A percentile compares a stretch with the other conserved stretches of the same genome.
Conservation (phyloP, 1,140 invertebrate species). For the Popillia japonica region DNA sequence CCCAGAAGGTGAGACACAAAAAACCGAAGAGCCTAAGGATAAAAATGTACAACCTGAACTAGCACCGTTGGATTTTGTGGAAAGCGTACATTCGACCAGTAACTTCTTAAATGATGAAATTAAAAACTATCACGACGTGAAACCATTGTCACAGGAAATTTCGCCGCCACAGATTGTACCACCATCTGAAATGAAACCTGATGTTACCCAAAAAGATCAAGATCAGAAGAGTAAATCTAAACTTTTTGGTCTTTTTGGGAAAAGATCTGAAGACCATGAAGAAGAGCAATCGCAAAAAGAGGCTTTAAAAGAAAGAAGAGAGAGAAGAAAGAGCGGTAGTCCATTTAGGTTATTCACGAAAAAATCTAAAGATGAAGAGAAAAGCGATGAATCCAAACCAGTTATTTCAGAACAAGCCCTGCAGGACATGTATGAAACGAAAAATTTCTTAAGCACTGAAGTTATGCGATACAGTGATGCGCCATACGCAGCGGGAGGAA, state of each 20-base stretch:
- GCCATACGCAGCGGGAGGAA: neutral
- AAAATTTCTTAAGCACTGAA: slow-evolving; percentile 50
- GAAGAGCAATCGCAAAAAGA: slow-evolving; percentile 13
- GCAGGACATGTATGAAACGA: slow-evolving; percentile 48
- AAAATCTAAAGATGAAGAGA: slow-evolving; percentile 37
- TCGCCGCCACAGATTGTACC: neutral
- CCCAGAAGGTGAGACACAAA: neutral
- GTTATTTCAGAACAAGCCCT: slow-evolving; percentile 42
- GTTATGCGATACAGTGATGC: slow-evolving; percentile 36
- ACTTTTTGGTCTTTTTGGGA: slow-evolving; percentile 43
- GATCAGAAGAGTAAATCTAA: slow-evolving; percentile 34
- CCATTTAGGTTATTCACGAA: slow-evolving; percentile 44
- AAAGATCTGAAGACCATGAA: slow-evolving; percentile 39
- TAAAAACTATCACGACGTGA: slow-evolving; percentile 38
- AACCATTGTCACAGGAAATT: neutral
- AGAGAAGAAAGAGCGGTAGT: slow-evolving; percentile 44
- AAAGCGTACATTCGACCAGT: slow-evolving; percentile 12
- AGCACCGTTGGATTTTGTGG: neutral
- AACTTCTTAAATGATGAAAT: slow-evolving; percentile 41
- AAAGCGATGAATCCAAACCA: neutral
- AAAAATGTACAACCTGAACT: neutral
- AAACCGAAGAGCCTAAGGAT: neutral
- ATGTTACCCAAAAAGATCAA: slow-evolving; percentile 19
- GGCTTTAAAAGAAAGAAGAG: slow-evolving; percentile 15
- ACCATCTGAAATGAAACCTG: neutral